Evolutionary conservation across 2,888 invertebrate genomes (phyloP).

Genomic region (Xylophagus ater): DNA sequence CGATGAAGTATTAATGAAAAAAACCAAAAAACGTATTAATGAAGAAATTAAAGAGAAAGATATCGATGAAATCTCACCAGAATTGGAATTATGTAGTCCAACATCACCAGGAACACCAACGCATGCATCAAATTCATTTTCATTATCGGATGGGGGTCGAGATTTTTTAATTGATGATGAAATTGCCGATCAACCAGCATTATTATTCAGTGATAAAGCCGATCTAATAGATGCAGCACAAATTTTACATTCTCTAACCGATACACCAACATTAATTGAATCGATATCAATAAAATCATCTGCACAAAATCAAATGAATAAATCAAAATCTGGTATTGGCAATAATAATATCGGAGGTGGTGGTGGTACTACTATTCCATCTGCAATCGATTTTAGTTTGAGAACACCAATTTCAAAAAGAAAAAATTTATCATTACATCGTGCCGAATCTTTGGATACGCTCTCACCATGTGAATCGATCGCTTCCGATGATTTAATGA

Average conservation of each 20-base stretch:
- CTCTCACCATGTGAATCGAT: conserved; percentile 74
- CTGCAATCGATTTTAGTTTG: conserved; percentile 38
- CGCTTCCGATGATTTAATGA: conserved; percentile 77
- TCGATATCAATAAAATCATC: conserved; percentile 33
- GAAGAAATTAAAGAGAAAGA: conserved; percentile 41
- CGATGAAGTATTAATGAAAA: conserved; percentile 30
- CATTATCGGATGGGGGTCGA: conserved; percentile 62
- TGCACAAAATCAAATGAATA: conserved; percentile 27
- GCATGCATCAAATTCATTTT: conserved; percentile 64
- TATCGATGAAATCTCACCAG: conserved; percentile 39
- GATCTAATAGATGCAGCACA: conserved; percentile 31
- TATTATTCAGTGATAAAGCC: conserved; percentile 59
- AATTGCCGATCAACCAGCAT: conserved; percentile 79
- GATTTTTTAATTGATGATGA: conserved; percentile 81
- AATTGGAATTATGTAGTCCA: conserved; percentile 39
- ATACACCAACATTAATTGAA: conserved; percentile 39
- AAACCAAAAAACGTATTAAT: conserved; percentile 32
- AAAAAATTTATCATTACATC: conserved; percentile 41
- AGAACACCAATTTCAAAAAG: conserved; percentile 35
- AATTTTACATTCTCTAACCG: conserved; percentile 39
- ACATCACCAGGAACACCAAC: conserved; percentile 68
- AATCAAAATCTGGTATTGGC: conserved; percentile 31
- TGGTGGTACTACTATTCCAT: conserved; percentile 32
- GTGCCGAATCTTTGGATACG: conserved; percentile 66
- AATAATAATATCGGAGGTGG: too few species aligned